A percentile compares a stretch with the other conserved stretches of the same genome.
Evolutionary conservation across 2,797 vertebrate genomes (phyloP).

Genomic region (Labroides dimidiatus): DNA sequence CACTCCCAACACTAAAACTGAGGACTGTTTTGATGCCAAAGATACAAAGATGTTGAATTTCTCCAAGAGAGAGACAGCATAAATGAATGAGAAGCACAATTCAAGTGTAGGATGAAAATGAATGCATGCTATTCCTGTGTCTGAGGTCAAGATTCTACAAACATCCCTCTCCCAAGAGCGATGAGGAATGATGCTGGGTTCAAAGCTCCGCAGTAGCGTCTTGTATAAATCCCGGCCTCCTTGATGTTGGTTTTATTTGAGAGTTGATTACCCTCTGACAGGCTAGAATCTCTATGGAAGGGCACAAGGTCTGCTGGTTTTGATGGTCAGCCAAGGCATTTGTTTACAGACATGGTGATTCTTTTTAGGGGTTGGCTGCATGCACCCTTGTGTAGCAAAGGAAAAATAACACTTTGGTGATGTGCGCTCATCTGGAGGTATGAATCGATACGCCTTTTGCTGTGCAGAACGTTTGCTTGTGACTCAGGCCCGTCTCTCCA

Average conservation of each 20-base stretch:
- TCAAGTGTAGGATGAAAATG: slow-evolving; percentile 74
- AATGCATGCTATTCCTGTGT: slow-evolving; percentile 80
- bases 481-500: slow-evolving; percentile 77
- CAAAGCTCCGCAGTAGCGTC: slow-evolving; percentile 71
- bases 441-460: slow-evolving; percentile 76
- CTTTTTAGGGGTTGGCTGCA: slow-evolving; percentile 71
- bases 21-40: slow-evolving; percentile 52
- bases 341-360: slow-evolving; percentile 76
- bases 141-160: slow-evolving; percentile 80
- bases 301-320: slow-evolving; percentile 76
- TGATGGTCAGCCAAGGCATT: slow-evolving; percentile 84
- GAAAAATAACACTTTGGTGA: slow-evolving; percentile 71
- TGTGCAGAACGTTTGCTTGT: slow-evolving; percentile 63
- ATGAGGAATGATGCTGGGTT: slow-evolving; percentile 76
- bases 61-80: slow-evolving; percentile 62
- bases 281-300: slow-evolving; percentile 78
- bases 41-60: slow-evolving; percentile 63
- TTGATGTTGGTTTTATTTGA: slow-evolving; percentile 84
- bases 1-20: slow-evolving; percentile 43
- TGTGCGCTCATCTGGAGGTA: slow-evolving; percentile 71
- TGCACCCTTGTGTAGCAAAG: slow-evolving; percentile 67
- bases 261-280: slow-evolving; percentile 85
- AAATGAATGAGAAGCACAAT: slow-evolving; percentile 81
- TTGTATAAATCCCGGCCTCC: slow-evolving; percentile 77
- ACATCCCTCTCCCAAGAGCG: slow-evolving; percentile 72